Evolutionary conservation across 2,797 vertebrate species (phyloP).

Genomic region (Helarctos malayanus): DNA sequence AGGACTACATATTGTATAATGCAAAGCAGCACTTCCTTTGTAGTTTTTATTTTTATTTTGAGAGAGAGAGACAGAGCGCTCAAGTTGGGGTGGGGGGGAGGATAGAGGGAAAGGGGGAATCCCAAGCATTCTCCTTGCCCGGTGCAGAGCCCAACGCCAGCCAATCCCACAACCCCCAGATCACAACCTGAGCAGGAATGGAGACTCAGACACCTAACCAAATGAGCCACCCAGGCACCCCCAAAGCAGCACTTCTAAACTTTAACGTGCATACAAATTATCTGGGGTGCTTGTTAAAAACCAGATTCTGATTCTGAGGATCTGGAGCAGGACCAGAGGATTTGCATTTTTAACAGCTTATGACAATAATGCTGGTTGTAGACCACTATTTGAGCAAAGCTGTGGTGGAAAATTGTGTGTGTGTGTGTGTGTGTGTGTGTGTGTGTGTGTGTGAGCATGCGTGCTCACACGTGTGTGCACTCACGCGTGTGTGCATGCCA

Average conservation of each 20-base stretch:
- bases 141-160: background rate
- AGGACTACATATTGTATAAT: background rate
- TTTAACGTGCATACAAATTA: background rate
- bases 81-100: background rate
- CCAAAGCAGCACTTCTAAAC: constrained; percentile 19
- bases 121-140: background rate
- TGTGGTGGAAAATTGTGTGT: background rate
- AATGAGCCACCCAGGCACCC: background rate
- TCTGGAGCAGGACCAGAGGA: background rate
- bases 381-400: background rate
- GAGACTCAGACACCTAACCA: background rate
- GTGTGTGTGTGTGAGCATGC: background rate
- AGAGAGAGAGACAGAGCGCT: background rate
- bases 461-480: no score
- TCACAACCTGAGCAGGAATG: background rate
- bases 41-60: background rate
- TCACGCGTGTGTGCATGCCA: no score
- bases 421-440: background rate
- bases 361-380: background rate
- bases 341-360: background rate
- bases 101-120: background rate
- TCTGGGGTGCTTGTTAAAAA: background rate
- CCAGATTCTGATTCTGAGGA: background rate
- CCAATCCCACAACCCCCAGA: background rate
- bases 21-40: background rate